Evolutionary conservation across 2,888 invertebrate genomes (phyloP).

Genomic region (Acleris literana): DNA sequence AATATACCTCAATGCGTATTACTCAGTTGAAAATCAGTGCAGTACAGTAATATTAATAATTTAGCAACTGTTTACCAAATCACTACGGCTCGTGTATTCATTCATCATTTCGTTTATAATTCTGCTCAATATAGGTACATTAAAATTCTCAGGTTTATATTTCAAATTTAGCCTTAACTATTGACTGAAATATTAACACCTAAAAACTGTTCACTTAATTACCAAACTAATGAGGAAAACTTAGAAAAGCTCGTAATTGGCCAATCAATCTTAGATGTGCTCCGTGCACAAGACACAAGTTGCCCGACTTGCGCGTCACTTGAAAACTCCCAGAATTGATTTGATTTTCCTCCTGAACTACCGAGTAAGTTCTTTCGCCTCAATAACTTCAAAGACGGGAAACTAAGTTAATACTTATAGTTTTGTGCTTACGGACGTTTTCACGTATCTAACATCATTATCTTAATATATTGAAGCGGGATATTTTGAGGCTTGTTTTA

Average conservation of each 20-base stretch:
- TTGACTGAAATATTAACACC: no score
- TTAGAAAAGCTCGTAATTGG: constrained; percentile 12
- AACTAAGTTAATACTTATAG: constrained; percentile 27
- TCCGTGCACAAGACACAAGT: constrained; percentile 22
- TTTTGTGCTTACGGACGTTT: constrained; percentile 9
- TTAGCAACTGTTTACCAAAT: no score
- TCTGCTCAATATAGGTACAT: no score
- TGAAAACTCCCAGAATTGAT: constrained; percentile 27
- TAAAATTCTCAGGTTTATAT: no score
- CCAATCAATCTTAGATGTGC: constrained; percentile 21
- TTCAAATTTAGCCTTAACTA: no score
- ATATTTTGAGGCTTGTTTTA: not conserved
- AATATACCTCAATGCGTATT: no score
- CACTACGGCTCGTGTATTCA: no score
- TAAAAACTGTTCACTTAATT: constrained; percentile 9
- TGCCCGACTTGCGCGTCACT: constrained; percentile 18
- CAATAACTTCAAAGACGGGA: constrained; percentile 21
- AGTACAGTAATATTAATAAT: no score
- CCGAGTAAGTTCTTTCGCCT: constrained; percentile 22
- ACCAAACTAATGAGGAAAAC: constrained; percentile 15
- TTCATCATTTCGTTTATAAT: no score
- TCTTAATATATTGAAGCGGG: not conserved
- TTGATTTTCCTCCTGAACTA: constrained; percentile 30
- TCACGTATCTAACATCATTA: constrained; percentile 11
- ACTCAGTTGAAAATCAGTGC: no score